Percentiles rank a stretch among this genome's conserved stretches.
These are phyloP conservation scores for Pseudomyrmex gracilis DNA, from an alignment of 1,140 invertebrate species.

Conservation along the genomic window DNA sequence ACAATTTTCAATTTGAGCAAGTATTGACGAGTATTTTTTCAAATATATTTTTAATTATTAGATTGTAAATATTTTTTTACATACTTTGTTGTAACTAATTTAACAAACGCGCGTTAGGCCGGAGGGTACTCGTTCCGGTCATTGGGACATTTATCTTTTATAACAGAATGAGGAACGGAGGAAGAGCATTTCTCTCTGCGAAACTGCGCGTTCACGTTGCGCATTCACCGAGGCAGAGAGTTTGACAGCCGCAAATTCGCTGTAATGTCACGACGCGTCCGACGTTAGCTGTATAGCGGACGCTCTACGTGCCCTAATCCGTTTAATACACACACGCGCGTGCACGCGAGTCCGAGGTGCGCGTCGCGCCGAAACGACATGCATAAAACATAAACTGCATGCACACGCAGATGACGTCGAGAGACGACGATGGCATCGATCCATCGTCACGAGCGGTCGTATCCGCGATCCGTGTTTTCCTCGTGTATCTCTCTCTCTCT, in stretches of 20 bases:
- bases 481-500: neutral
- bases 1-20: too few relatives aligned
- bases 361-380: conserved; percentile 22
- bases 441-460: conserved; percentile 13
- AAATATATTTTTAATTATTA: too few relatives aligned
- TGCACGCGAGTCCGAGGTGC: conserved; percentile 2
- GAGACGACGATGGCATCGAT: conserved; percentile 31
- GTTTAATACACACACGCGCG: conserved; percentile 46
- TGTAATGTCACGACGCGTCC: conserved; percentile 8
- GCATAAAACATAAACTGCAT: conserved; percentile 60
- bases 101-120: too few relatives aligned
- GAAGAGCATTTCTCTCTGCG: conserved; percentile 1
- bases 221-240: neutral
- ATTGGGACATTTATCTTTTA: too few relatives aligned
- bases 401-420: neutral
- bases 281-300: neutral
- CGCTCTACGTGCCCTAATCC: conserved; percentile 5
- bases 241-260: conserved; percentile 16
- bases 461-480: conserved; percentile 42
- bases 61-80: too few relatives aligned
- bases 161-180: conserved; percentile 13
- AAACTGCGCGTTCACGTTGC: neutral
- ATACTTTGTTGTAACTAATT: too few relatives aligned
- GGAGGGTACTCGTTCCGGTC: too few relatives aligned
- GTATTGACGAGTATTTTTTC: too few relatives aligned